phyloP scores from a whole-genome alignment of 2,113 vertebrate species.

The Dicrurus megarhynchus region DNA sequence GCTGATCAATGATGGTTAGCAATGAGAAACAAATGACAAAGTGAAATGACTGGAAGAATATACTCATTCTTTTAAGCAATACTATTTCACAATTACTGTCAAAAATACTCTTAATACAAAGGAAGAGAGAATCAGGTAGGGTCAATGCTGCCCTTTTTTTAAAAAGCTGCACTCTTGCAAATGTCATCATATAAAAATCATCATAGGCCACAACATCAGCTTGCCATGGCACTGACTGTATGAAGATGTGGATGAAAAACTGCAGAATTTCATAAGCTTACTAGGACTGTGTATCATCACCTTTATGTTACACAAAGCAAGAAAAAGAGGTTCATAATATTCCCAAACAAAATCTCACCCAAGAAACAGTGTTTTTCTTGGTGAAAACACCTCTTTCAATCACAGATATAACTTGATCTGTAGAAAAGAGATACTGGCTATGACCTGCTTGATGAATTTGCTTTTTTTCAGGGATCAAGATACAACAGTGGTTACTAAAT shows the following conservation, averaged over 20 bases:
- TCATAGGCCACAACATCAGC: background rate
- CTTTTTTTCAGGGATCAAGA: background rate
- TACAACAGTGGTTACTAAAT: background rate
- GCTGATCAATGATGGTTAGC: conserved; percentile 37
- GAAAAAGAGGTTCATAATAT: background rate
- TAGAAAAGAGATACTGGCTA: background rate
- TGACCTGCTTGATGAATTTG: background rate
- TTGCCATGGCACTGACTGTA: background rate
- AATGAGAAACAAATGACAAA: conserved; percentile 28
- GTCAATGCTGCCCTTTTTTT: background rate
- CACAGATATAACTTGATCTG: background rate
- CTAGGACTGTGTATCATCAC: background rate
- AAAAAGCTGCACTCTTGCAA: background rate
- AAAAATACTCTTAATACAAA: background rate
- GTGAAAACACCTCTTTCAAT: background rate
- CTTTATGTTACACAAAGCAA: background rate
- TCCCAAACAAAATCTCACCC: background rate
- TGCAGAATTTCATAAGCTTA: background rate
- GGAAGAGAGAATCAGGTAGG: background rate
- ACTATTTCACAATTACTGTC: background rate
- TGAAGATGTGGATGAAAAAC: background rate
- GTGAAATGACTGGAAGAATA: background rate
- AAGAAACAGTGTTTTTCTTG: background rate
- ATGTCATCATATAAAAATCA: background rate
- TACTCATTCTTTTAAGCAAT: background rate